Conservation (phyloP, 2,888 invertebrate species). For the Ecliptopera silaceata region DNA sequence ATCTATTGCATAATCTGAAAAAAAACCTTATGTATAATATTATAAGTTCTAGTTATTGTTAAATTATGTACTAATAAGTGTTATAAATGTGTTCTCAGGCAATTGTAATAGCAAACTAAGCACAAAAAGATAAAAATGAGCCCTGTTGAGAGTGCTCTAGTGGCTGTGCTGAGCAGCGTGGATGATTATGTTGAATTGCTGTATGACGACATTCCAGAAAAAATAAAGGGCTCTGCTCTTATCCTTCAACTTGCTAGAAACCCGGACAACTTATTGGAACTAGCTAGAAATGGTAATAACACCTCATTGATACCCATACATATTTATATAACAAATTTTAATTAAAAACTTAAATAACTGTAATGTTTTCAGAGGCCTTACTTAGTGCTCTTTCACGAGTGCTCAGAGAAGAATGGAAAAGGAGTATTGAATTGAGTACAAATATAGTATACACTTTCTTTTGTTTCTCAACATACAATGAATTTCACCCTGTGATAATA, state of each 20-base stretch:
- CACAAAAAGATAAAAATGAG: conserved; percentile 54
- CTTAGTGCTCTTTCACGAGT: conserved; percentile 97
- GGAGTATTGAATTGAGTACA: conserved; percentile 97
- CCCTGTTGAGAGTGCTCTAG: conserved; percentile 82
- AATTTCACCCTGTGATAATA: conserved; percentile 96
- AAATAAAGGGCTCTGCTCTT: conserved; percentile 95
- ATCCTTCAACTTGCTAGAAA: conserved; percentile 96
- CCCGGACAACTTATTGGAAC: conserved; percentile 96
- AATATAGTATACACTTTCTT: conserved; percentile 98
- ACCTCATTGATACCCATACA: neutral
- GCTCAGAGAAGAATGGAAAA: conserved; percentile 98
- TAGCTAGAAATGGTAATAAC: conserved; percentile 93
- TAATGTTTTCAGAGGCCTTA: conserved; percentile 88
- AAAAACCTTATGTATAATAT: too few species aligned
- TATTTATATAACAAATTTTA: neutral
- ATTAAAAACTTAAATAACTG: neutral
- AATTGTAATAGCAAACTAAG: neutral
- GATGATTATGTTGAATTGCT: conserved; percentile 97
- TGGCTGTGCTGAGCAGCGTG: conserved; percentile 89
- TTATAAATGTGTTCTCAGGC: neutral
- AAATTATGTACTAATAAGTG: too few species aligned
- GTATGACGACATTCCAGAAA: conserved; percentile 97
- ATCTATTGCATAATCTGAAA: too few species aligned
- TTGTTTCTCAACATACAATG: conserved; percentile 97
- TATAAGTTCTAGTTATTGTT: too few species aligned